A percentile compares a stretch with the other conserved stretches of the same genome.
These are phyloP conservation scores for Drosophila helvetica DNA, from an alignment of 2,888 invertebrate genomes.

Conservation along the genomic window DNA sequence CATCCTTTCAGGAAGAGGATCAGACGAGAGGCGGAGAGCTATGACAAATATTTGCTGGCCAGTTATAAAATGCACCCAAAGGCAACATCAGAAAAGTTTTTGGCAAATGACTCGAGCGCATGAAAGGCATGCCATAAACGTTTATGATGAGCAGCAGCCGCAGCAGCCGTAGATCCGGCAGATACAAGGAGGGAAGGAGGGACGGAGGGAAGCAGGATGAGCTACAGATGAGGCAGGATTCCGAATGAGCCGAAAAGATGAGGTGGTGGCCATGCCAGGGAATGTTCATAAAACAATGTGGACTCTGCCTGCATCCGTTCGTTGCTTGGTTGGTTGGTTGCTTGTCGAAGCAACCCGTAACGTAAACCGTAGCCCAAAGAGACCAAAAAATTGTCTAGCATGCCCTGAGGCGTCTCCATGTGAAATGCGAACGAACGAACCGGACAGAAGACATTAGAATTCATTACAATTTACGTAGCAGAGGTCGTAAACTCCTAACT, in stretches of 20 bases:
- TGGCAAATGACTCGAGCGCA: constrained; percentile 69
- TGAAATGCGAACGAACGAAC: constrained; percentile 2
- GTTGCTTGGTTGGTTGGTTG: constrained; percentile 45
- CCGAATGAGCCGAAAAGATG: neutral
- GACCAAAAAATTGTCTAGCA: constrained; percentile 58
- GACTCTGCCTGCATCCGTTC: constrained; percentile 37
- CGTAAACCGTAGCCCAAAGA: constrained; percentile 23
- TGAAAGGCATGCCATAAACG: constrained; percentile 67
- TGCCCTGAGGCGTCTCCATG: constrained; percentile 50
- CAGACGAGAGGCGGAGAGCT: constrained; percentile 9
- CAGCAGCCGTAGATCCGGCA: constrained; percentile 9
- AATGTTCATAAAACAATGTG: constrained; percentile 50
- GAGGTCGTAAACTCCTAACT: constrained; percentile 57
- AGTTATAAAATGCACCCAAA: constrained; percentile 76
- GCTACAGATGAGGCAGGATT: neutral
- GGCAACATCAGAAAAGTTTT: constrained; percentile 73
- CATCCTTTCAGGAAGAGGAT: neutral
- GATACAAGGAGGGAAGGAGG: constrained; percentile 8
- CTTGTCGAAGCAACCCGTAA: constrained; percentile 25
- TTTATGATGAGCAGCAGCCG: constrained; percentile 26
- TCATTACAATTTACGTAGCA: constrained; percentile 73
- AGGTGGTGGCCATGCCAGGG: constrained; percentile 1
- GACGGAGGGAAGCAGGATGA: constrained; percentile 26
- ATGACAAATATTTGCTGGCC: constrained; percentile 76
- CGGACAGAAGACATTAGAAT: constrained; percentile 69